Base-by-base conservation (phyloP, 2,888 invertebrate genomes). In the Oligia strigilis region DNA sequence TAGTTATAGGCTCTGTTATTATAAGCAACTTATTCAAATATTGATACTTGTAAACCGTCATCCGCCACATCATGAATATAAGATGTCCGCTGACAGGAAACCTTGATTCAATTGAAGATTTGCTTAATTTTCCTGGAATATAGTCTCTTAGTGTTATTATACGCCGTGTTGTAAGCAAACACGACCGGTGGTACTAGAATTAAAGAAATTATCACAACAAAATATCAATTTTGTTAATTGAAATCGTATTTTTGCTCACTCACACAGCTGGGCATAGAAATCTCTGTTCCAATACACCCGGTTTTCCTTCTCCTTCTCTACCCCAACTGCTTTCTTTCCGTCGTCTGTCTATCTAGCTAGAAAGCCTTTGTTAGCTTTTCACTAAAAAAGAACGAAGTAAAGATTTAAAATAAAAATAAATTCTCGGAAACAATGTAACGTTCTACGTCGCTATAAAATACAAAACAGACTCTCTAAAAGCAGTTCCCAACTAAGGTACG, bases 21-120 rank as follows among this genome's bases (percentile, higher is more conserved):
- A 17, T 73, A 80, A 60, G 13, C 23, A 76, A 78, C 17, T 78
- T 83, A 81, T 86, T 81, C 74, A 86, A 76, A 82, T 84, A 76
- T 79, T 77, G 76, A 78, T 78, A 76, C 69, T 82, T 79, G 77
- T 82, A 79, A 86, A 72, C 72, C 69, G 13, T 77, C 64, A 83
- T 77, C 77, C 58, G 73, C 80, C 79, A 84, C 80, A 82, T 80
- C 83, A 86, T 92, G 90, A 92, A 93, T 93, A 92, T 92, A 91
- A 87, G 86, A 89, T 93, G 92, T 91, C 90, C 92, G 90, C 92
- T 90, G 92, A 93, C 93, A 91, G 93, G 91, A 93, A 88, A 92
- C 90, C 92, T 91, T 94, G 94, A 95, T 95, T 95, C 93, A 95
- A 95, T 95, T 94, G 93, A 93, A 94, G 93, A 92, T 93, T 93